Evolutionary conservation across 2,888 invertebrate species (phyloP).

Genomic region (Orthonychiurus folsomi): DNA sequence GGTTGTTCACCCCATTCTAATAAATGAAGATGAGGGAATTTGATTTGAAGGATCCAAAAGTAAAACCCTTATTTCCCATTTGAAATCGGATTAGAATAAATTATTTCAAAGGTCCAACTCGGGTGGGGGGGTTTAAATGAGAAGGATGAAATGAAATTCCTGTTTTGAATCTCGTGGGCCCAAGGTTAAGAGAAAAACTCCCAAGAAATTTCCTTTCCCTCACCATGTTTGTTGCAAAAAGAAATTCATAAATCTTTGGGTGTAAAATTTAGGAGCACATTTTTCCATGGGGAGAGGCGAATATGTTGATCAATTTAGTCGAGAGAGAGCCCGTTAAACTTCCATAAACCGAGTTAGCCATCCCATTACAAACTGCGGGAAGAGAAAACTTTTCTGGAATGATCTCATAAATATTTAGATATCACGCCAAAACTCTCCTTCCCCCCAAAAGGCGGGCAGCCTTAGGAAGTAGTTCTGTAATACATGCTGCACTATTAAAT

Average conservation of each 20-base stretch:
- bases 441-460: constrained; percentile 11
- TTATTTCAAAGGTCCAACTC: too few relatives aligned
- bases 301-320: constrained; percentile 23
- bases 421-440: constrained; percentile 17
- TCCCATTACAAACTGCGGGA: constrained; percentile 24
- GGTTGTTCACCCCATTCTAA: too few relatives aligned
- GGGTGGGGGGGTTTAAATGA: background rate
- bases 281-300: constrained; percentile 16
- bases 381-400: constrained; percentile 25
- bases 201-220: too few relatives aligned
- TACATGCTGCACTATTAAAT: background rate
- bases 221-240: background rate
- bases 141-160: background rate
- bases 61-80: too few relatives aligned
- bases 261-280: constrained; percentile 13
- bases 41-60: too few relatives aligned
- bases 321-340: constrained; percentile 22
- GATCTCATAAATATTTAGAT: constrained; percentile 30
- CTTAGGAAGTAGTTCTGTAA: background rate
- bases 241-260: constrained; percentile 14
- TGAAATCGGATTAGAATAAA: too few relatives aligned
- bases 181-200: too few relatives aligned
- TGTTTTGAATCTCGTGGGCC: too few relatives aligned
- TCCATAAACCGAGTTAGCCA: constrained; percentile 26
- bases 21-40: too few relatives aligned